A percentile compares a stretch with the other conserved stretches of the same genome.
Conservation (phyloP, 2,888 invertebrate species). For the Frankliniella fusca region DNA sequence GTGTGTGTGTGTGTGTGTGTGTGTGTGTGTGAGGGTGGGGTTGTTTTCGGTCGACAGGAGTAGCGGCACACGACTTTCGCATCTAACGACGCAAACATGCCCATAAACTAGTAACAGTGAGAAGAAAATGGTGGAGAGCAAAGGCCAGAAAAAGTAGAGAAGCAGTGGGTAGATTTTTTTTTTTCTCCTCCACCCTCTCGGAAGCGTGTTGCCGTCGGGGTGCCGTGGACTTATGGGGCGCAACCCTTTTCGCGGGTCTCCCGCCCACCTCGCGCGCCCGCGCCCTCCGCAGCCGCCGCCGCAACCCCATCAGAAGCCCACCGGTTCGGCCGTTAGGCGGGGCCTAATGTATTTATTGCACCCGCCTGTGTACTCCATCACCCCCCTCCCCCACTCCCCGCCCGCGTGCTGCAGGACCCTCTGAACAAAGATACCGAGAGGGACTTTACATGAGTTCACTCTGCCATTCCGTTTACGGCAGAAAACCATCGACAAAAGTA, state of each 20-base stretch:
- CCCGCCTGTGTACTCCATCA: not conserved
- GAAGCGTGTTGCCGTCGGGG: not conserved
- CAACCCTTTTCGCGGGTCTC: not conserved
- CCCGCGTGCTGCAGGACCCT: not conserved
- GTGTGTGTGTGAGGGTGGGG: no score
- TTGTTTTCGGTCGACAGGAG: not conserved
- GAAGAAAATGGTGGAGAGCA: not conserved
- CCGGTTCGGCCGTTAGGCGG: not conserved
- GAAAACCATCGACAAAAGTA: no score
- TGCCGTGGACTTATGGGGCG: not conserved
- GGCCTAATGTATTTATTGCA: slow-evolving; percentile 17
- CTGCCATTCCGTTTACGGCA: no score
- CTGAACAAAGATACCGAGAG: not conserved
- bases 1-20: no score
- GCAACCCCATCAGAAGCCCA: not conserved
- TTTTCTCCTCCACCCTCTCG: no score
- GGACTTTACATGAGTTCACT: not conserved
- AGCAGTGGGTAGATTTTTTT: no score
- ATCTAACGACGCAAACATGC: not conserved
- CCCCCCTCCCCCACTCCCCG: not conserved
- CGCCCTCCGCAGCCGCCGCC: not conserved
- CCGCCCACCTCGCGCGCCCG: not conserved
- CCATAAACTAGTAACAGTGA: not conserved
- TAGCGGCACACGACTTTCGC: not conserved
- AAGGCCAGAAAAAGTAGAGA: not conserved